Conservation (phyloP, 2,113 vertebrate genomes). For the Uria aalge region DNA sequence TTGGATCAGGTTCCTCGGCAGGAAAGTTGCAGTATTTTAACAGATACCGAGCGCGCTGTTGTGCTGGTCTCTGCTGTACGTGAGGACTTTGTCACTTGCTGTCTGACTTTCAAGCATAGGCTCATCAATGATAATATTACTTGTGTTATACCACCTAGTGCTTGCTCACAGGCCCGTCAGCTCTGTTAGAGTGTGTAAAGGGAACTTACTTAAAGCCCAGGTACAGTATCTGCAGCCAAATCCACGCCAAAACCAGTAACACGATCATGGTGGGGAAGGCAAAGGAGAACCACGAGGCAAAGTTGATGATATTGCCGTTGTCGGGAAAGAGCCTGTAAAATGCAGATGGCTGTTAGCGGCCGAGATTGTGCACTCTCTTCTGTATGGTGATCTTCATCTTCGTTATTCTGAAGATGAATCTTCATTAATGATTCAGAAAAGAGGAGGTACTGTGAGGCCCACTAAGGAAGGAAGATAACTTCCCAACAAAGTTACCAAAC, state of each 20-base stretch:
- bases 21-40: background rate
- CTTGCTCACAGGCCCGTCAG: background rate
- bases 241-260: slow-evolving; percentile 79
- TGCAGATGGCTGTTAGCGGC: background rate
- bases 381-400: too few relatives aligned
- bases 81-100: background rate
- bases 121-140: background rate
- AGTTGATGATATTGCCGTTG: slow-evolving; percentile 83
- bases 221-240: slow-evolving; percentile 88
- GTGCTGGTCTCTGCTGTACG: background rate
- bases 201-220: slow-evolving; percentile 87
- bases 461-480: background rate
- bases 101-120: background rate
- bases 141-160: too few relatives aligned
- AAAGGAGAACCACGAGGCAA: slow-evolving; percentile 91
- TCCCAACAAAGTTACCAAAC: background rate
- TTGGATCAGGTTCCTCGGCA: background rate
- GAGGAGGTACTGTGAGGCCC: background rate
- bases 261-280: slow-evolving; percentile 86
- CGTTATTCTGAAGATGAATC: too few relatives aligned
- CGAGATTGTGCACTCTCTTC: background rate
- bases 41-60: background rate
- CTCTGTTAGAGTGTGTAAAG: background rate
- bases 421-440: background rate
- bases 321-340: slow-evolving; percentile 74